phyloP scores from a whole-genome alignment of 2,888 invertebrate genomes.

The Bhutanitis thaidina region DNA sequence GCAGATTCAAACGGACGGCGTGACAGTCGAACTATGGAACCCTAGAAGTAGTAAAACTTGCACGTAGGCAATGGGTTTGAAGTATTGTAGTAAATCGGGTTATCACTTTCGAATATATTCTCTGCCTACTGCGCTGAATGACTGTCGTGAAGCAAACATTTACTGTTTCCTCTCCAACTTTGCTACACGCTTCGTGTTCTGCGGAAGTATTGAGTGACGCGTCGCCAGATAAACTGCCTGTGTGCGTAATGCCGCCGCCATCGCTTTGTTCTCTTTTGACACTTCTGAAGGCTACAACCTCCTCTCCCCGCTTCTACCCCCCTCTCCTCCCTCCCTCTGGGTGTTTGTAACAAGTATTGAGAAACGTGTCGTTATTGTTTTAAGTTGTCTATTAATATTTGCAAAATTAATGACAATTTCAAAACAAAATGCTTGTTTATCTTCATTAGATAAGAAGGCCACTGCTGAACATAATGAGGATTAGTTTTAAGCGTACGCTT shows the following conservation, averaged over 20 bases:
- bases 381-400: background rate
- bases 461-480: no score
- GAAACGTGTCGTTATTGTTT: background rate
- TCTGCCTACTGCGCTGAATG: no score
- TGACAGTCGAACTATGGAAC: no score
- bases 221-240: conserved; percentile 50
- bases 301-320: background rate
- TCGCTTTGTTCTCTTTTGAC: conserved; percentile 36
- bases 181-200: conserved; percentile 8
- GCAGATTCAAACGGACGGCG: no score
- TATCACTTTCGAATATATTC: no score
- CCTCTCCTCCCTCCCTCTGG: background rate
- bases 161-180: conserved; percentile 25
- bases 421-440: no score
- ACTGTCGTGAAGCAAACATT: conserved; percentile 1
- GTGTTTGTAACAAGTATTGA: background rate
- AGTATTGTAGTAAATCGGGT: no score
- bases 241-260: conserved; percentile 45
- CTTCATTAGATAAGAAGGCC: no score
- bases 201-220: conserved; percentile 54
- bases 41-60: no score
- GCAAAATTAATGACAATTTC: no score
- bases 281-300: conserved; percentile 23
- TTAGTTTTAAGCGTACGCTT: no score
- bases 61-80: no score